Percentiles rank a stretch among this genome's conserved stretches.
Conservation (phyloP, 2,888 invertebrate genomes). For the Leptopterna dolabrata region DNA sequence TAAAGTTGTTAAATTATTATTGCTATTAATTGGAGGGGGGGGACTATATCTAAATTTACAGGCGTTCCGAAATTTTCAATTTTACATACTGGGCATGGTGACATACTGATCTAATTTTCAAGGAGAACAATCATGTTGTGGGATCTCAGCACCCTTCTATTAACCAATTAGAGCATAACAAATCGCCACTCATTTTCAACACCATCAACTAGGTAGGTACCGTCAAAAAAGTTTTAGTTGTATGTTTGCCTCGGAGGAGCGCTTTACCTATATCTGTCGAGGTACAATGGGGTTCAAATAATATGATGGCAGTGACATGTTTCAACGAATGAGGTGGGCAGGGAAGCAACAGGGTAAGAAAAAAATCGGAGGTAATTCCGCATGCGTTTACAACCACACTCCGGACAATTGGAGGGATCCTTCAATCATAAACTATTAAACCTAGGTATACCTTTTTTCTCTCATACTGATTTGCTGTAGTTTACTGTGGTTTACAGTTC, state of each 20-base stretch:
- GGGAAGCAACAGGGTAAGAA: not conserved
- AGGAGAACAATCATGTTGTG: too few species aligned
- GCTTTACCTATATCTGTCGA: not conserved
- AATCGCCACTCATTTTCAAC: not conserved
- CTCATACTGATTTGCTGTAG: not conserved
- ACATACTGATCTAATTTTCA: too few species aligned
- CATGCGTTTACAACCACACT: not conserved
- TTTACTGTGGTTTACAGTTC: too few species aligned
- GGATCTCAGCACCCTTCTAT: too few species aligned
- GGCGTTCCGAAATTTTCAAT: too few species aligned
- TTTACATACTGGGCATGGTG: too few species aligned
- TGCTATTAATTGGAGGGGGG: too few species aligned
- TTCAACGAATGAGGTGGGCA: not conserved
- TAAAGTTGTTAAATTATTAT: too few species aligned
- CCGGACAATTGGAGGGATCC: not conserved
- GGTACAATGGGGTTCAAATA: not conserved
- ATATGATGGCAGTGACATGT: not conserved
- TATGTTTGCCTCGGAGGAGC: not conserved
- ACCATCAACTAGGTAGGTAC: too few species aligned
- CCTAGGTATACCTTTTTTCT: not conserved
- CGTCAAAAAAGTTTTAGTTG: too few species aligned
- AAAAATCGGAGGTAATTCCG: not conserved
- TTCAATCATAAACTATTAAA: not conserved
- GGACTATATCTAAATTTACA: too few species aligned
- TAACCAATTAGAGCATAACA: too few species aligned